Base-by-base conservation (phyloP, 2,888 invertebrate genomes). In the Leptogaster cylindrica region DNA sequence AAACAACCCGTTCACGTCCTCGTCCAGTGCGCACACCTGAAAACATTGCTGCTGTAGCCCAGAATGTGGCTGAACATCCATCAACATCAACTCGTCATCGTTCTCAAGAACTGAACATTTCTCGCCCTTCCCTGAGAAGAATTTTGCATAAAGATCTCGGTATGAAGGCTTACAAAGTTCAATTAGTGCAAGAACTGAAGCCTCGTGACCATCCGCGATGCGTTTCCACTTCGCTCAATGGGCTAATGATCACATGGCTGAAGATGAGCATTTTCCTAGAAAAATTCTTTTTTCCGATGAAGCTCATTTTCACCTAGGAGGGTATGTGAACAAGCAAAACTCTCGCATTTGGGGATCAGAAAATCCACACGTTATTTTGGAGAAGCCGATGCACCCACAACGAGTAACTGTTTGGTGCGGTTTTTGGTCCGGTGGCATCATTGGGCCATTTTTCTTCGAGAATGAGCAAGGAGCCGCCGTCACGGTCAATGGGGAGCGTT, bases 151-250 rank as follows among this genome's bases (percentile, higher is more conserved):
- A 46, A 27, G 33, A 68, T 67, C 28, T 69, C 10, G 46, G 31
- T 27, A 28, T 63, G 18, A 63, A 63, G 18, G 44, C 63, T 3
- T 70, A 68, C 39, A 70, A 68, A 36, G 55, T 70, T 8, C 65
- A 68, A 25, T 58, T 70, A 8, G 65, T 69, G 48, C 67, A 69
- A 65, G 55, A 70, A 70, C 44, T 70, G 65, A 70, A 69, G 68
- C 70, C 69, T 28, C n/a, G 12, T 20, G 67, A 63, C 67, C 52
- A 28, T 4, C 63, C 23, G n/a, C 28, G 27, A 39, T 67, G 69
- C n/a, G n/a, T n/a, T n/a, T n/a, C n/a, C n/a, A n/a, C n/a, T n/a
- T n/a, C n/a, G n/a, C n/a, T n/a, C n/a, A n/a, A n/a, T 14, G 50
- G 23, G 63, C 46, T 12, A 20, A 44, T 3, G 18, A 25, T n/a